These are phyloP conservation scores for Tragopan temminckii DNA, from an alignment of 2,797 vertebrate genomes.

Conservation along the genomic window DNA sequence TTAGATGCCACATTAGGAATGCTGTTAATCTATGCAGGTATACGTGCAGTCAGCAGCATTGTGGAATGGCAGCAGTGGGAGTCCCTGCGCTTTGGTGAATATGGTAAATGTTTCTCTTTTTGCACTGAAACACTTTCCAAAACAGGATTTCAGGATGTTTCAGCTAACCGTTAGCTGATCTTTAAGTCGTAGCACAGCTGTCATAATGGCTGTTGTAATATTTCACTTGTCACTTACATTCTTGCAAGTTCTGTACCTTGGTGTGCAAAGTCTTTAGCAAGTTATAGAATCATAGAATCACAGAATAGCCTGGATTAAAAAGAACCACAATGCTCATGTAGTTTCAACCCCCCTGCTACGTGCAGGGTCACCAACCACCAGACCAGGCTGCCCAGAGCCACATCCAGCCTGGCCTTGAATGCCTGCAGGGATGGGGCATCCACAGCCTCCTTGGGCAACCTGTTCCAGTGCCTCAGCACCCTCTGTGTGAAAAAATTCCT, in stretches of 20 bases:
- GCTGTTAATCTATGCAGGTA: conserved; percentile 95
- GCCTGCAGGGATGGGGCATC: no score
- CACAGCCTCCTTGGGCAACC: no score
- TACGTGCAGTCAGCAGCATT: conserved; percentile 89
- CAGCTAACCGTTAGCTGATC: not conserved
- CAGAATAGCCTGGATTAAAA: no score
- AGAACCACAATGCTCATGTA: no score
- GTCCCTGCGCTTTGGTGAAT: conserved; percentile 96
- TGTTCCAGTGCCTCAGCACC: no score
- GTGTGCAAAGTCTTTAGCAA: not conserved
- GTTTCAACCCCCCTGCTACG: no score
- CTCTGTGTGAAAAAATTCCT: no score
- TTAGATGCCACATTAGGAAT: conserved; percentile 96
- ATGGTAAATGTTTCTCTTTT: conserved; percentile 84
- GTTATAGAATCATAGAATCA: no score
- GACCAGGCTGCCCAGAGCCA: no score
- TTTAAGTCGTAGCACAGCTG: not conserved
- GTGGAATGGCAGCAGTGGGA: conserved; percentile 99
- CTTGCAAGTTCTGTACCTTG: not conserved
- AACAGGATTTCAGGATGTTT: not conserved
- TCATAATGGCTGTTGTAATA: not conserved
- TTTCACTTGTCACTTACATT: not conserved
- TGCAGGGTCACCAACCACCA: no score
- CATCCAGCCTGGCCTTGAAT: no score
- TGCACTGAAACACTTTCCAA: not conserved